Evolutionary conservation across 2,797 vertebrate genomes (phyloP).

Genomic region (Rhinoraja longicauda): DNA sequence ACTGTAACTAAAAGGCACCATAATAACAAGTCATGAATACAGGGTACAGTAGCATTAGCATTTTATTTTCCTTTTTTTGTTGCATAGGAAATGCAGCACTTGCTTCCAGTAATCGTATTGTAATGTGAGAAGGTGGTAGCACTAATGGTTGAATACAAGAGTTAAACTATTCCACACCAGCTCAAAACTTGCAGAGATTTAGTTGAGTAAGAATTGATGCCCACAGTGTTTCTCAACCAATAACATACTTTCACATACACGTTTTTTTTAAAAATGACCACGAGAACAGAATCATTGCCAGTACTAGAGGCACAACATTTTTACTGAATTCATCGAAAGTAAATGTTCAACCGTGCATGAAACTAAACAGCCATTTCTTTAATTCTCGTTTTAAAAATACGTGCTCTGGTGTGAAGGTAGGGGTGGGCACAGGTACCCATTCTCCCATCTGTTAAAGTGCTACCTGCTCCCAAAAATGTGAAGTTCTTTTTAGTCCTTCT

Average conservation of each 20-base stretch:
- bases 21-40: slow-evolving; percentile 49
- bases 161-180: slow-evolving; percentile 81
- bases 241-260: slow-evolving; percentile 77
- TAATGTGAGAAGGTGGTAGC: slow-evolving; percentile 85
- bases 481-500: slow-evolving; percentile 22
- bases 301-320: slow-evolving; percentile 67
- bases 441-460: slow-evolving; percentile 41
- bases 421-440: slow-evolving; percentile 62
- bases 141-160: slow-evolving; percentile 81
- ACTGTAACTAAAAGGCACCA: neutral
- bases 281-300: slow-evolving; percentile 73
- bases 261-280: slow-evolving; percentile 48
- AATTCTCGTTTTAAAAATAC: slow-evolving; percentile 52
- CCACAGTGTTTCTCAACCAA: slow-evolving; percentile 80
- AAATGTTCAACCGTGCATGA: slow-evolving; percentile 63
- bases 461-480: slow-evolving; percentile 30
- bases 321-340: slow-evolving; percentile 51
- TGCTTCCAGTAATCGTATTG: slow-evolving; percentile 95
- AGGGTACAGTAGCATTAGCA: slow-evolving; percentile 78
- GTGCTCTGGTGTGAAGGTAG: slow-evolving; percentile 61
- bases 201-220: slow-evolving; percentile 74
- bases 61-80: slow-evolving; percentile 86
- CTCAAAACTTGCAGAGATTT: slow-evolving; percentile 76
- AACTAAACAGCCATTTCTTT: slow-evolving; percentile 61
- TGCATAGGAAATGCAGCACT: slow-evolving; percentile 99